phyloP scores from a whole-genome alignment of 1,140 invertebrate species.

The Pogonognathellus flavescens region DNA sequence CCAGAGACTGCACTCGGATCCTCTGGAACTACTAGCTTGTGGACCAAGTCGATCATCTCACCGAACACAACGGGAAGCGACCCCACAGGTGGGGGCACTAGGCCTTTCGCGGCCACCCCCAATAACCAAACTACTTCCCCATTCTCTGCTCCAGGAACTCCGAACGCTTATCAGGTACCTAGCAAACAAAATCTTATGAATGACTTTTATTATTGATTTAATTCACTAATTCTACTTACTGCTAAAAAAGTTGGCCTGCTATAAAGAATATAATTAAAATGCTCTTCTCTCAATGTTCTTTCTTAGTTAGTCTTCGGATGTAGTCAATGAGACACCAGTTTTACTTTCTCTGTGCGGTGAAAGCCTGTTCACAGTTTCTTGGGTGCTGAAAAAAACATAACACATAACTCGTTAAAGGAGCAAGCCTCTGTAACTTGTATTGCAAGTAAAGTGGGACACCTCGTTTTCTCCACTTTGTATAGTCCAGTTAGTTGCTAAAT shows the following conservation, averaged over 20 bases:
- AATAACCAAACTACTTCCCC: constrained; percentile 67
- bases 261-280: constrained; percentile 19
- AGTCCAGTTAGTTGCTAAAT: too few relatives aligned
- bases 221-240: background rate
- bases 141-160: constrained; percentile 65
- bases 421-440: too few relatives aligned
- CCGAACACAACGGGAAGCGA: constrained; percentile 67
- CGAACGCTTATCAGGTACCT: constrained; percentile 65
- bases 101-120: constrained; percentile 67
- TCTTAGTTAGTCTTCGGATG: background rate
- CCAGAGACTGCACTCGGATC: constrained; percentile 66
- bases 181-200: too few relatives aligned
- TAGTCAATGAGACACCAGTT: background rate
- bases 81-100: constrained; percentile 65
- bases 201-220: too few relatives aligned
- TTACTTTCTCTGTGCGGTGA: background rate
- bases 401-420: too few relatives aligned
- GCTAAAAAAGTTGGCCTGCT: background rate
- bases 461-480: too few relatives aligned
- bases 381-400: too few relatives aligned
- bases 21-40: constrained; percentile 66
- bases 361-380: too few relatives aligned
- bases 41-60: constrained; percentile 67
- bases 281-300: background rate
- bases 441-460: too few relatives aligned